Evolutionary conservation across 2,797 vertebrate species (phyloP), one percentile per base, ranked within the genome.

Genomic region (Perdix hodgsoniae): DNA sequence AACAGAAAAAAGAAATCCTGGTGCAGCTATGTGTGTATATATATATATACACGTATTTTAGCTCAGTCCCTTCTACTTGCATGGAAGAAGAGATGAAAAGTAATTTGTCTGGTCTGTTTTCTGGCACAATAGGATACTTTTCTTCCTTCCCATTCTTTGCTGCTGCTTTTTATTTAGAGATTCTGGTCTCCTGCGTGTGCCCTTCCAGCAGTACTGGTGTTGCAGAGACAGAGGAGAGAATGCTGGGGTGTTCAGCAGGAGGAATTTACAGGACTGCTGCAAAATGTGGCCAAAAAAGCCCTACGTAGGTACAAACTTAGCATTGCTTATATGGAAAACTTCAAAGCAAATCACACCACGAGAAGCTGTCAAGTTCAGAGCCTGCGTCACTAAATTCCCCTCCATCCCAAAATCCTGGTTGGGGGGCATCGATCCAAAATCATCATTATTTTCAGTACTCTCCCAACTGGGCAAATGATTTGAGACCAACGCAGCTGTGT

Each of bases 311-410:
- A 44, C 60, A 23, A 27, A 17, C 81, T 78, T 44, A 85, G 39
- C 47, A 0, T 8, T 56, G 66, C 82, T 90, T 67, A 6, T 12
- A 10, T 2, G 10, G 44, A 77, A 82, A 83, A 82, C 56, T 84
- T 93, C 89, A 35, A 94, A 91, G 92, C 9, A 65, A 95, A 91
- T 72, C 75, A 26, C 21, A 1, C 57, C 80, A 76, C 56, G 57
- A 91, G 87, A 60, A 92, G 85, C 83, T 91, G 89, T 57, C 76
- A 84, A n/a, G 92, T 84, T 82, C 83, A 47, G 67, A 84, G 73
- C 94, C 76, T 3, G 23, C 50, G 71, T 86, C 95, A 82, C 89
- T 50, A 39, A 50, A 33, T n/a, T 90, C 31, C 80, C 76, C 67
- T 88, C 92, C 70, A n/a, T 82, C 87, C 70, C 57, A 45, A 69